Conservation (phyloP, 2,888 invertebrate genomes). For the Clunio marinus region DNA sequence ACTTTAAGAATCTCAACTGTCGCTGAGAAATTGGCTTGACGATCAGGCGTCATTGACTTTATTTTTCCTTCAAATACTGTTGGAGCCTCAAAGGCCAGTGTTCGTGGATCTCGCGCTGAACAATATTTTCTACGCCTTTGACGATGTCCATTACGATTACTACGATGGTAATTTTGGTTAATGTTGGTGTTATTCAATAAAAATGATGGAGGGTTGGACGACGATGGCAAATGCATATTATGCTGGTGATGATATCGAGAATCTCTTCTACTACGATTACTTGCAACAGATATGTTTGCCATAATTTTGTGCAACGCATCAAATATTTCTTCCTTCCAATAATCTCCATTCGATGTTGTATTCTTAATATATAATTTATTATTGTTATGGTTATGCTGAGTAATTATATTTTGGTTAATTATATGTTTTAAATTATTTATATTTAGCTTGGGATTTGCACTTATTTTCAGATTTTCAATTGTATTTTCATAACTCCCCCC, state of each 20-base stretch:
- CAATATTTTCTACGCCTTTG: conserved; percentile 51
- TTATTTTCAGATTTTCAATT: conserved; percentile 3
- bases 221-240: background rate
- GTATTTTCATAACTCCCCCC: background rate
- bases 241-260: conserved; percentile 27
- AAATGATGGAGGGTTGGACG: background rate
- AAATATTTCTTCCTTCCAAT: conserved; percentile 22
- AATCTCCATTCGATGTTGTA: conserved; percentile 30
- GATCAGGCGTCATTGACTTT: conserved; percentile 58
- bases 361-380: conserved; percentile 10
- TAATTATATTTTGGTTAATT: conserved; percentile 16
- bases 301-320: conserved; percentile 17
- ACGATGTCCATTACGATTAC: conserved; percentile 40
- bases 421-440: conserved; percentile 32
- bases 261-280: conserved; percentile 33
- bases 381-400: conserved; percentile 40
- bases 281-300: conserved; percentile 29
- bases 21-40: conserved; percentile 59
- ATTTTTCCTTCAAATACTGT: conserved; percentile 65
- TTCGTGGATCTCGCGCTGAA: conserved; percentile 60
- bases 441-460: conserved; percentile 28
- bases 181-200: conserved; percentile 38
- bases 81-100: conserved; percentile 61
- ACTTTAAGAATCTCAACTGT: conserved; percentile 62
- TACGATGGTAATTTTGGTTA: conserved; percentile 7